phyloP scores from a whole-genome alignment of 2,888 invertebrate genomes.

The Chymomyza fuscimana region DNA sequence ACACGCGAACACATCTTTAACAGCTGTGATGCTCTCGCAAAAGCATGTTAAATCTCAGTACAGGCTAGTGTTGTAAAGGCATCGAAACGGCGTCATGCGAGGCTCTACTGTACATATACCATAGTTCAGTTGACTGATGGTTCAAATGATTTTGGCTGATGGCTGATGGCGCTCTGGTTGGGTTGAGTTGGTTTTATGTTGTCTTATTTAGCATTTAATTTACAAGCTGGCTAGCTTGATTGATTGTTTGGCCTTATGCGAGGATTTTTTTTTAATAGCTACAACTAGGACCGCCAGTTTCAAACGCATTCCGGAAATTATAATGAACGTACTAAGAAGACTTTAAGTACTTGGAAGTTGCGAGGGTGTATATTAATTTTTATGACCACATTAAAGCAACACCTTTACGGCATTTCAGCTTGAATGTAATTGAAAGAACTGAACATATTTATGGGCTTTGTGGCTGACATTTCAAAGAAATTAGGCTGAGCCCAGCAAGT shows the following conservation, averaged over 20 bases:
- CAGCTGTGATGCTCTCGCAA: no score
- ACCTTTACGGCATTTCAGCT: background rate
- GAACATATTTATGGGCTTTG: conserved; percentile 64
- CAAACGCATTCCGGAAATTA: conserved; percentile 66
- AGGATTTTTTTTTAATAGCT: conserved; percentile 21
- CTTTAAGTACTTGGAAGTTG: conserved; percentile 22
- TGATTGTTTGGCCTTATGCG: conserved; percentile 49
- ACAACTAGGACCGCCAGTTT: conserved; percentile 51
- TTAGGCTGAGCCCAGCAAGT: background rate
- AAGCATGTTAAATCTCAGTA: no score
- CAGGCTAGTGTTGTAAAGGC: no score
- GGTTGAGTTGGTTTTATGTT: conserved; percentile 40
- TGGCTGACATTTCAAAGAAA: conserved; percentile 48
- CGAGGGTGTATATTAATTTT: conserved; percentile 66
- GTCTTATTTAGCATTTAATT: conserved; percentile 64
- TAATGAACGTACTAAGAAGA: conserved; percentile 34
- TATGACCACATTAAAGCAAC: conserved; percentile 48
- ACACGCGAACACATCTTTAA: no score
- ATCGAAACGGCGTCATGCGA: background rate
- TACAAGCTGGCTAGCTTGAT: conserved; percentile 66
- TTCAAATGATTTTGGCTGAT: conserved; percentile 32
- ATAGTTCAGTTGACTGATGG: conserved; percentile 52
- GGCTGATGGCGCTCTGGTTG: conserved; percentile 15
- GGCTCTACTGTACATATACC: background rate
- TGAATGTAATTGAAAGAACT: conserved; percentile 58